These are phyloP conservation scores for Falco peregrinus DNA, from an alignment of 2,797 vertebrate genomes.

Conservation along the genomic window DNA sequence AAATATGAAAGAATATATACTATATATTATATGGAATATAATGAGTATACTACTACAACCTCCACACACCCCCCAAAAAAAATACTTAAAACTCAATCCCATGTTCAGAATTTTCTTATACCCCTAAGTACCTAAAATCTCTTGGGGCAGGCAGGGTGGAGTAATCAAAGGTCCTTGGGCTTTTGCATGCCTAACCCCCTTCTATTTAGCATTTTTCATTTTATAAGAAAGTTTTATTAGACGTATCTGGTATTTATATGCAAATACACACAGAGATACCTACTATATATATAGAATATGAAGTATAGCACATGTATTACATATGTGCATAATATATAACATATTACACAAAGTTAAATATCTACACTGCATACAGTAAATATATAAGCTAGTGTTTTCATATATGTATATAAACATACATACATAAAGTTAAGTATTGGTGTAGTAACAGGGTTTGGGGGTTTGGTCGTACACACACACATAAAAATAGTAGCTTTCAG, in stretches of 20 bases:
- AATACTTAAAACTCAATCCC: not conserved
- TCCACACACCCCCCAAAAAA: fast-evolving
- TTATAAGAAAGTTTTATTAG: not conserved
- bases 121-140: not conserved
- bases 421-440: not conserved
- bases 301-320: not conserved
- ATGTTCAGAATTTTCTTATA: not conserved
- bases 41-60: fast-evolving
- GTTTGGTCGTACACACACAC: not conserved
- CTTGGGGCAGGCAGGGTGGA: fast-evolving
- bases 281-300: not conserved
- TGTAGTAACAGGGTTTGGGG: not conserved
- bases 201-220: not conserved
- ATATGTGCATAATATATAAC: not conserved
- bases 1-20: not conserved
- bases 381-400: not conserved
- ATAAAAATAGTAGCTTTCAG: not conserved
- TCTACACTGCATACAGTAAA: not conserved
- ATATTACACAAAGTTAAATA: not conserved
- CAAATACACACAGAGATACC: not conserved
- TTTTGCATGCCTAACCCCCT: not conserved
- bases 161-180: not conserved
- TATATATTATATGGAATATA: not conserved
- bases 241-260: not conserved
- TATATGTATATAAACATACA: not conserved